Evolutionary conservation across 2,113 vertebrate species (phyloP).

Genomic region (Caloenas nicobarica): DNA sequence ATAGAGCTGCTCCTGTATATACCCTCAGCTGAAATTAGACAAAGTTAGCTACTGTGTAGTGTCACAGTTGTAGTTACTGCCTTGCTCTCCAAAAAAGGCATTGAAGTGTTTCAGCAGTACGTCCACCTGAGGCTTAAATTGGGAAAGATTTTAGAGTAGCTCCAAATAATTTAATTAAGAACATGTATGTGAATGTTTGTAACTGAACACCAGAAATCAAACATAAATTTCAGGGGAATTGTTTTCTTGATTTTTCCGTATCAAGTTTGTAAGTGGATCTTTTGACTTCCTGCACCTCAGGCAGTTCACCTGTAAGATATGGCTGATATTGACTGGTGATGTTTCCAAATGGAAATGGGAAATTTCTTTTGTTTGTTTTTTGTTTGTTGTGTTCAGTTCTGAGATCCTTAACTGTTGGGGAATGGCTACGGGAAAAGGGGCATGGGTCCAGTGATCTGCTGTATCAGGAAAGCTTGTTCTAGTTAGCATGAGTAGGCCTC

Average conservation of each 20-base stretch:
- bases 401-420: too few relatives aligned
- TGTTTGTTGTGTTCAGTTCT: background rate
- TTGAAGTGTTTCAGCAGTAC: background rate
- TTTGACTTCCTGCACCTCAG: background rate
- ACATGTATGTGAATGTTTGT: background rate
- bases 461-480: too few relatives aligned
- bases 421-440: too few relatives aligned
- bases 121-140: background rate
- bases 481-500: too few relatives aligned
- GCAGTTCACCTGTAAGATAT: background rate
- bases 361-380: background rate
- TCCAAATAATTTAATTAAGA: background rate
- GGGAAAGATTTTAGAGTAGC: background rate
- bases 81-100: background rate
- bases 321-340: background rate
- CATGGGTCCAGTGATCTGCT: too few relatives aligned
- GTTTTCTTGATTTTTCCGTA: background rate
- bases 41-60: background rate
- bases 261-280: background rate
- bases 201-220: background rate
- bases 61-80: background rate
- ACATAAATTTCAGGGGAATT: background rate
- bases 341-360: background rate
- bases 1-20: background rate
- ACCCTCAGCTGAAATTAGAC: background rate